phyloP scores from a whole-genome alignment of 2,888 invertebrate species.

The Cryptocephalus primarius region DNA sequence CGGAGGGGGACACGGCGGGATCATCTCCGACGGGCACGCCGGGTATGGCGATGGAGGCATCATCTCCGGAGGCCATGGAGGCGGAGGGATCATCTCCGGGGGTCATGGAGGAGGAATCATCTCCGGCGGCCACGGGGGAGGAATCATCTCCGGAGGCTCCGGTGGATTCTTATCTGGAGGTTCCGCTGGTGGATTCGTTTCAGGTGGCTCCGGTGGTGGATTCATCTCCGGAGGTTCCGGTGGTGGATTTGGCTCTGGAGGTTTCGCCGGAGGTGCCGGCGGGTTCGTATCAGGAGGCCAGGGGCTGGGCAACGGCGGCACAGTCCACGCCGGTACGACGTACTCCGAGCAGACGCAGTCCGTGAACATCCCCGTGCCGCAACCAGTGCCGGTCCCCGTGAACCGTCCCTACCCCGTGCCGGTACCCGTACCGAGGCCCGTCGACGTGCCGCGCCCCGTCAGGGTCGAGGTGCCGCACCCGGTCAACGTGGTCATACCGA shows the following conservation, averaged over 20 bases:
- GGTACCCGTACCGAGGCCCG: constrained; percentile 25
- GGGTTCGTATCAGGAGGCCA: constrained; percentile 5
- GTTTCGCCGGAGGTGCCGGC: constrained; percentile 3
- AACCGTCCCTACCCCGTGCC: constrained; percentile 24
- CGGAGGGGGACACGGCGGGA: background rate
- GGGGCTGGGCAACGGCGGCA: constrained; percentile 1
- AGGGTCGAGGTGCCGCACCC: constrained; percentile 28
- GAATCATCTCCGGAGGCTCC: background rate
- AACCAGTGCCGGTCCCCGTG: constrained; percentile 23
- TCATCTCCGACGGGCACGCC: constrained; percentile 1
- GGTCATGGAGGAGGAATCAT: constrained; percentile 1
- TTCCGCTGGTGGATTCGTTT: background rate
- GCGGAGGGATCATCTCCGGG: constrained; percentile 1
- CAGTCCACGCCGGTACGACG: constrained; percentile 20
- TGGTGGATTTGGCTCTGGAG: background rate
- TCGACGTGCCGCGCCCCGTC: constrained; percentile 26
- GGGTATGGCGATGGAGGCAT: background rate
- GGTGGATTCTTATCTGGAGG: background rate
- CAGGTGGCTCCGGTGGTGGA: constrained; percentile 2
- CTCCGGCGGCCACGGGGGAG: background rate
- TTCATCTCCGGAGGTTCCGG: background rate
- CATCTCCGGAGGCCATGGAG: background rate
- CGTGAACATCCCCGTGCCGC: constrained; percentile 24
- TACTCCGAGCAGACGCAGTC: constrained; percentile 24
- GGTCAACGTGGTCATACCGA: constrained; percentile 22